Base-by-base conservation (phyloP, 2,888 invertebrate genomes). In the Syrista parreyssii region DNA sequence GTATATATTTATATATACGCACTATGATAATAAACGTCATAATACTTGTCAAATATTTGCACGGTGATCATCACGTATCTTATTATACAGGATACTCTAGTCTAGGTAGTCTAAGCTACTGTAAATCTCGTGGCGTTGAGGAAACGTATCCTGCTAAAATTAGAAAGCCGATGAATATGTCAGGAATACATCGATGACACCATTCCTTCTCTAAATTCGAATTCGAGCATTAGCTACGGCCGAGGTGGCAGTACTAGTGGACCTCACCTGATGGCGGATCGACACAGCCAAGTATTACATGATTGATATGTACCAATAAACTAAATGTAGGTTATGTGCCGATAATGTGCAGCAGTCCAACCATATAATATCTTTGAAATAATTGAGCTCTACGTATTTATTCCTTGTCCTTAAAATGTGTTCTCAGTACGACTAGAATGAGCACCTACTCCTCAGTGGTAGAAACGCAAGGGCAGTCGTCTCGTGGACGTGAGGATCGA, bases 401-500 rank as follows among this genome's bases (percentile, higher is more conserved):
- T 74, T 6, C 9, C 9, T 55, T 2, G 55, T 55, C 23, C 23
- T 55, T 55, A 23, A 23, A 55, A 55, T 55, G n/a, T 12, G 15
- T 30, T 30, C 32, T 68, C 55, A 55, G 2, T 6, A 55, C 9
- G 9, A 23, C 23, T 55, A 23, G 55, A 55, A 23, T 55, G 23
- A 23, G 55, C 55, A 23, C 55, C 55, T 6, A 55, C 6, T 55
- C 23, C 55, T 9, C 23, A 23, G 9, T 23, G 23, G 55, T 23
- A 55, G 55, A 55, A 55, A 55, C 23, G 15, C 23, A 23, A 55
- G 55, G 55, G 23, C 23, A 23, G 9, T 55, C 55, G 55, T 55
- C 55, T 55, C 55, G 23, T 23, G 40, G 40, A 23, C 23, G 40
- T 15, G 23, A 40, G 40, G 55, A 71, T 33, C 81, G 81, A 75